Base-by-base conservation (phyloP, 2,888 invertebrate genomes). In the Catocala sponsa region DNA sequence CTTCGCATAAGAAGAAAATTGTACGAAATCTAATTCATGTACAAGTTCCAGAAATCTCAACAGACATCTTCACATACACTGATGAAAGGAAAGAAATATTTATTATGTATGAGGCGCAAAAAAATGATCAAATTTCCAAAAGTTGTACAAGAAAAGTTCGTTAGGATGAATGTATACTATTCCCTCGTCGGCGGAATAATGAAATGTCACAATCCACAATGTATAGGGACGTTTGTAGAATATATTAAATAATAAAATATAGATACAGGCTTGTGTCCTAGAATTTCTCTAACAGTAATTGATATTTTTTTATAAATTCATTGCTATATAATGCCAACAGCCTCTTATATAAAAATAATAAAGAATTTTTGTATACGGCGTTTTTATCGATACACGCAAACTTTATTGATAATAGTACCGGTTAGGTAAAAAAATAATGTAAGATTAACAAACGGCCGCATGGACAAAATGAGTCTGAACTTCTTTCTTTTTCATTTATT, bases 141-240 rank as follows among this genome's bases (percentile, higher is more conserved):
- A 72, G 70, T 74, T 76, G 32, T 64, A 61, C 56, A 48, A 52
- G 52, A 54, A 56, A 76, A 76, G 66, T 72, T 66, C 60, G 54
- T 72, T 74, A 71, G 51, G 48, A 63, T 51, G 46, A 75, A 61
- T 15, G 15, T 44, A 44, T 50, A 55, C 25, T 63, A 65, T 66
- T 70, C 64, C 61, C 63, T 50, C 12, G 68, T 42, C 64, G 59
- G 13, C 38, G 15, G 41, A 33, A 41, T 61, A 61, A 55, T 61
- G 61, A 61, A 51, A 55, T 55, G 61, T 51, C 55, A 55, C 41
- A 32, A 55, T 51, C 47, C 38, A 55, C 47, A 55, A 46, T 51
- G 51, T 52, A 32, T 35, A 54, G 13, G 35, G 2, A 48, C 46
- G 46, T 35, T 25, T 32, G 15, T 4, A 46, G 58, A 52, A 51